A percentile compares a stretch with the other conserved stretches of the same genome.
Evolutionary conservation across 2,888 invertebrate species (phyloP).

Genomic region (Neoaliturus tenellus): DNA sequence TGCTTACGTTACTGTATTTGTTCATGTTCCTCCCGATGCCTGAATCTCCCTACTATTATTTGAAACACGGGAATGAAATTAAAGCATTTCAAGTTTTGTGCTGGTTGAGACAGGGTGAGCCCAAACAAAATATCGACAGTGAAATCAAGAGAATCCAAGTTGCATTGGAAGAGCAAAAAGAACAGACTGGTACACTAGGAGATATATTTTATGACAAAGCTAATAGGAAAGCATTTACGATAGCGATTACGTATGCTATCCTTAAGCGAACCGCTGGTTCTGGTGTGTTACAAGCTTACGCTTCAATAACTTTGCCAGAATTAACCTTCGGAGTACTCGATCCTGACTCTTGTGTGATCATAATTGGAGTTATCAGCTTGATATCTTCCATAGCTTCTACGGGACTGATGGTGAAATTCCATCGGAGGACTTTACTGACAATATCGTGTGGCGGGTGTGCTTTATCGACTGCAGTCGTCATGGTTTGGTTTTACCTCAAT

Average conservation of each 20-base stretch:
- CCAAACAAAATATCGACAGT: conserved; percentile 55
- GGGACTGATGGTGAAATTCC: conserved; percentile 78
- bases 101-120: conserved; percentile 60
- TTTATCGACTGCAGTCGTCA: conserved; percentile 57
- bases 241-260: conserved; percentile 77
- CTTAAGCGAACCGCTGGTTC: conserved; percentile 80
- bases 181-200: conserved; percentile 74
- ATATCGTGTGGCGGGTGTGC: conserved; percentile 72
- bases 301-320: conserved; percentile 78
- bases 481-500: conserved; percentile 61
- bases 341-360: conserved; percentile 76
- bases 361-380: conserved; percentile 77
- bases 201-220: conserved; percentile 76
- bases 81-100: conserved; percentile 71
- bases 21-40: conserved; percentile 76
- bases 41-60: conserved; percentile 78
- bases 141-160: conserved; percentile 68
- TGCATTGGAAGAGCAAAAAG: conserved; percentile 70
- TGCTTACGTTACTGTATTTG: conserved; percentile 74
- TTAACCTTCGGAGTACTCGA: conserved; percentile 72
- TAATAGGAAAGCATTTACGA: conserved; percentile 79
- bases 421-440: conserved; percentile 79
- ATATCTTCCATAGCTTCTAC: conserved; percentile 77
- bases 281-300: conserved; percentile 78
- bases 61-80: conserved; percentile 74